Evolutionary conservation across 2,888 invertebrate genomes (phyloP), one percentile per base, ranked within the genome.

Genomic region (Diogma glabrata): DNA sequence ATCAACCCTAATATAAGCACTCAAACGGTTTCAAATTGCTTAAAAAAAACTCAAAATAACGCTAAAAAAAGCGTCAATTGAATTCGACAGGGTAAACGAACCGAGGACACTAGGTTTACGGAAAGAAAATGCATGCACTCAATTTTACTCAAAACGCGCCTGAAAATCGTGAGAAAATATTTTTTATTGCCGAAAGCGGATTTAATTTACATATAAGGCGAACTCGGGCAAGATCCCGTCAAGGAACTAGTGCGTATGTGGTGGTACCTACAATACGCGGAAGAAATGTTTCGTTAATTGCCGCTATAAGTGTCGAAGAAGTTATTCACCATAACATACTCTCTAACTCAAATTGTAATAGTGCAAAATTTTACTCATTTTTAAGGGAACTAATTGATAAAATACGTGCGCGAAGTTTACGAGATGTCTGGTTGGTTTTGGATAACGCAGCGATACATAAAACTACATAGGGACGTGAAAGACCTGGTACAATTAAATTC

Each of bases 171-270:
- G 36, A 49, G 20, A 22, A 38, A 47, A n/a, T 40, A 20, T 16
- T 47, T n/a, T 51, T 47, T 20, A 28, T 45, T 6, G 47, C 46
- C 17, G 46, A 46, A 36, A 22, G 23, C 12, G 51, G 40, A 5
- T 47, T 51, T 24, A 51, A 47, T 24, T 22, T 19, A 6, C 51
- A 46, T 46, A 19, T 52, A 28, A 26, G 43, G 8, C 10, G 52
- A 40, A 43, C 19, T 17, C 10, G 26, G 4, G 43, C 43, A 9
- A 23, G 52, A 22, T 45, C 49, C 4, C 36, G 28, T 10, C n/a
- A 16, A 17, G 14, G 22, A 16, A 49, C 49, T n/a, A 9, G 22
- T 16, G 49, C 49, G 12, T 26, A 40, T 40, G 17, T 49, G 1
- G 10, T 40, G 3, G 26, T 49, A 7, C 40, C 49, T 9, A 49